Evolutionary conservation across 2,888 invertebrate genomes (phyloP).

Genomic region (Philaethria dido): DNA sequence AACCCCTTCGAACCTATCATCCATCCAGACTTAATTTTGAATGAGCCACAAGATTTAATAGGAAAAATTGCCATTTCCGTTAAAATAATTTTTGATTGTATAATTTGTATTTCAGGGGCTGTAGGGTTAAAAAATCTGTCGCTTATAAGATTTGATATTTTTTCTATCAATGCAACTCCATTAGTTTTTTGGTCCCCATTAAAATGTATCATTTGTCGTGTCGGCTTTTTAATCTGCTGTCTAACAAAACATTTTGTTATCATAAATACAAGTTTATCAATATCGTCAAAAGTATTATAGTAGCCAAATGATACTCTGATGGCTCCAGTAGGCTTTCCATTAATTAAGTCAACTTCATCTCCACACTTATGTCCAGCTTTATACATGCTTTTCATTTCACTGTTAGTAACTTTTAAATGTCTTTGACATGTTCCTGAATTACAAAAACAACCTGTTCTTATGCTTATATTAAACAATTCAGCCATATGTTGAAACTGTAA

Average conservation of each 20-base stretch:
- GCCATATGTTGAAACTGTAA: slow-evolving; percentile 93
- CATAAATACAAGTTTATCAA: slow-evolving; percentile 88
- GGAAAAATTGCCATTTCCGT: slow-evolving; percentile 88
- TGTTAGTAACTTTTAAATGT: slow-evolving; percentile 87
- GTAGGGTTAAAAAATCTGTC: slow-evolving; percentile 39
- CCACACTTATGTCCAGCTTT: slow-evolving; percentile 96
- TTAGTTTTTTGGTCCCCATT: slow-evolving; percentile 33
- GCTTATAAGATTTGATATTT: slow-evolving; percentile 29
- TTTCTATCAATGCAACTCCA: slow-evolving; percentile 25
- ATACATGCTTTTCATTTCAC: slow-evolving; percentile 90
- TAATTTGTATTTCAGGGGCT: slow-evolving; percentile 36
- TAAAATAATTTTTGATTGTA: slow-evolving; percentile 54
- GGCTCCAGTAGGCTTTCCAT: slow-evolving; percentile 96
- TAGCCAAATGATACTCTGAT: slow-evolving; percentile 96
- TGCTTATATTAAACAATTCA: slow-evolving; percentile 91
- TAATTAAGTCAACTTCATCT: slow-evolving; percentile 92
- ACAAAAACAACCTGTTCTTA: slow-evolving; percentile 98
- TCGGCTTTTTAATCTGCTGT: slow-evolving; percentile 55
- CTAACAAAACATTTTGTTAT: slow-evolving; percentile 89
- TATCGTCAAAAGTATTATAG: slow-evolving; percentile 90
- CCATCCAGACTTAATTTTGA: slow-evolving; percentile 88
- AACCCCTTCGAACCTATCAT: slow-evolving; percentile 90
- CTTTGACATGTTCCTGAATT: slow-evolving; percentile 97
- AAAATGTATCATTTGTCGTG: slow-evolving; percentile 54
- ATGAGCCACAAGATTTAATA: slow-evolving; percentile 95